A percentile compares a stretch with the other conserved stretches of the same genome.
phyloP scores from a whole-genome alignment of 53 echinoderm and acorn worm genomes.

The Temnopleurus reevesii region DNA sequence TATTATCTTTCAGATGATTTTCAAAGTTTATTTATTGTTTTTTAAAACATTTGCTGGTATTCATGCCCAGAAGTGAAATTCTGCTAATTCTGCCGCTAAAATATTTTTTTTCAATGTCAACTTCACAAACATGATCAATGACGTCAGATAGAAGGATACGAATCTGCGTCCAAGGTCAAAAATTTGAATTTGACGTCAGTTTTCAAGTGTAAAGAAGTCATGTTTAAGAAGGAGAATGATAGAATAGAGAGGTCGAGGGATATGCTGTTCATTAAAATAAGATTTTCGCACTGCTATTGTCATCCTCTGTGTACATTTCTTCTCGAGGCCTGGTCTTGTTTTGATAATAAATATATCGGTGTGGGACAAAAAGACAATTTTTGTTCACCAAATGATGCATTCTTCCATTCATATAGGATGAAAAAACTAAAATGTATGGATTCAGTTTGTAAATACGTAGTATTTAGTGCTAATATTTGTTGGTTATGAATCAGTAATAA shows the following conservation, averaged over 20 bases:
- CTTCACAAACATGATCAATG: conserved; percentile 11
- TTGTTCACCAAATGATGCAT: not conserved
- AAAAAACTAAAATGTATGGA: not conserved
- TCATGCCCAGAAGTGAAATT: not conserved
- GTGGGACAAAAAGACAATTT: not conserved
- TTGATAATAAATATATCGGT: not conserved
- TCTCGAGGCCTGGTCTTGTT: not conserved
- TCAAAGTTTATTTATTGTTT: too few relatives aligned
- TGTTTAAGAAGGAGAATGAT: not conserved
- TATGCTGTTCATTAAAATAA: not conserved
- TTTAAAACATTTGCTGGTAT: too few relatives aligned
- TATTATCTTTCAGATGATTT: not conserved
- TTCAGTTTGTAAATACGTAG: too few relatives aligned
- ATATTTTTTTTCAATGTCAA: not conserved
- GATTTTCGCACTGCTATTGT: not conserved
- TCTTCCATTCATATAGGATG: not conserved
- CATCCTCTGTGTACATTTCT: not conserved
- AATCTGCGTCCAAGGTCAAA: too few relatives aligned
- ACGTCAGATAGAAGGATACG: not conserved
- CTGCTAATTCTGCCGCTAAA: too few relatives aligned
- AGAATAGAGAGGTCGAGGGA: not conserved
- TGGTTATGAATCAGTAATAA: too few relatives aligned
- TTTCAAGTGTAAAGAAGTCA: too few relatives aligned
- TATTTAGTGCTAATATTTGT: too few relatives aligned
- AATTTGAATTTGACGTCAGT: too few relatives aligned